Evolutionary conservation across 2,888 invertebrate genomes (phyloP).

Genomic region (Chrysina gloriosa): DNA sequence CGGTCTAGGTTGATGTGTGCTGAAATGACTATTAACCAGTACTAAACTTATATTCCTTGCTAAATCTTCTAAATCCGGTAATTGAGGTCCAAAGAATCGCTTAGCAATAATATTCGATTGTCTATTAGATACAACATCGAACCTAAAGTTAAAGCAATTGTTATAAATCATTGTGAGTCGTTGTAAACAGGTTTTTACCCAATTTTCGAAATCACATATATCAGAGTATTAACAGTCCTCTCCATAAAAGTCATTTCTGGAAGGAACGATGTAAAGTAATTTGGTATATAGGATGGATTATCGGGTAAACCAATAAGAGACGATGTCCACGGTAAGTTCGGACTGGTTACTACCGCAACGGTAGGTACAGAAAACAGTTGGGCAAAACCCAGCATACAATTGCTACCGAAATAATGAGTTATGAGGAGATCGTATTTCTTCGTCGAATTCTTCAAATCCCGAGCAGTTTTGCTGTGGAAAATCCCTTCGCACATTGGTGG

Average conservation of each 20-base stretch:
- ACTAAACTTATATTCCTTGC: constrained; percentile 69
- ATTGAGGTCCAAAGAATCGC: constrained; percentile 66
- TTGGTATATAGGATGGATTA: constrained; percentile 71
- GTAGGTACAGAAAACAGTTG: constrained; percentile 69
- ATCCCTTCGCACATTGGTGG: constrained; percentile 51
- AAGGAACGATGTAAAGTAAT: constrained; percentile 66
- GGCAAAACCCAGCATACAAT: constrained; percentile 71
- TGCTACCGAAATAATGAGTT: constrained; percentile 70
- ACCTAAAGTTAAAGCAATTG: constrained; percentile 33
- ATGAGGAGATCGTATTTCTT: constrained; percentile 71
- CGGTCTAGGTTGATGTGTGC: constrained; percentile 69
- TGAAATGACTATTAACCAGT: constrained; percentile 70
- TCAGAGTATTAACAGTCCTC: constrained; percentile 65
- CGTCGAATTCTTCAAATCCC: constrained; percentile 54
- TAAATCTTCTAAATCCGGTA: constrained; percentile 65
- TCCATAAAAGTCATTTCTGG: constrained; percentile 67
- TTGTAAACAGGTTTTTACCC: constrained; percentile 10
- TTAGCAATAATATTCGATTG: constrained; percentile 65
- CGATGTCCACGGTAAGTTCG: constrained; percentile 69
- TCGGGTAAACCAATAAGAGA: constrained; percentile 68
- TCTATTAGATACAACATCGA: constrained; percentile 17
- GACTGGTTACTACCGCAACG: constrained; percentile 68
- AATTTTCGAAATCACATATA: constrained; percentile 8
- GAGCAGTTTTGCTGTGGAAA: constrained; percentile 52
- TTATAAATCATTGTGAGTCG: constrained; percentile 17